Base-by-base conservation (phyloP, 2,888 invertebrate genomes). In the Drosophila greeni region DNA sequence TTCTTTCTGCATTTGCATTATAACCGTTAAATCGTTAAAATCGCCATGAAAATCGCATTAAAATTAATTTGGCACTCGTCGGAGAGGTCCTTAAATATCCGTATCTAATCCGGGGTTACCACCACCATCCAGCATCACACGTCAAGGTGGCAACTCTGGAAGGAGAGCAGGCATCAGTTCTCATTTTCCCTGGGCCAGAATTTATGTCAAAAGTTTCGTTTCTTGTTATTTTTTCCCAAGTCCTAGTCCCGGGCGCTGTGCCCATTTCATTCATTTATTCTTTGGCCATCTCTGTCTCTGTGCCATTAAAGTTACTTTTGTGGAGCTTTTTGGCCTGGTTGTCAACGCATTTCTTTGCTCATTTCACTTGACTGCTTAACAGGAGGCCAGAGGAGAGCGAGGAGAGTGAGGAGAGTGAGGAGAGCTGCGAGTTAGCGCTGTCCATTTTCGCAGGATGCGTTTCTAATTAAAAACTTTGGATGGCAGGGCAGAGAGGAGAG, bases 41-140 rank as follows among this genome's bases (percentile, higher is more conserved):
- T 84, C 72, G 72, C 42, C 83, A 82, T 84, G 85, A 84, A 80
- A 84, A 84, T 80, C 75, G 75, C 84, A 83, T 80, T 80, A 77
- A 80, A 80, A 84, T 80, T 80, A 85, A 83, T 80, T 80, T 80
- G 80, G 82, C 82, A 80, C 66, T 70, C 75, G 83, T 72, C 80
- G 72, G 77, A 72, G 77, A 72, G 58, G 49, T 60, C 42, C 76
- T 53, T 47, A 42, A 57, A 57, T 48, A 49, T 68, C 49, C 37
- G 33, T 39, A 48, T 70, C 47, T 55, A 69, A 71, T 48, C 68
- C 34, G 40, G 16, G 20, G 40, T 29, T 45, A 26, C 26, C 16
- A 47, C 45, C 24, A 37, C n/a, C n/a, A n/a, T n/a, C 14, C 33
- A 5, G 52, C 54, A 29, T 66, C 57, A 57, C 69, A 59, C 57